Evolutionary conservation across 23 tunicate species (phyloP).

Genomic region (Botrylloides violaceus): DNA sequence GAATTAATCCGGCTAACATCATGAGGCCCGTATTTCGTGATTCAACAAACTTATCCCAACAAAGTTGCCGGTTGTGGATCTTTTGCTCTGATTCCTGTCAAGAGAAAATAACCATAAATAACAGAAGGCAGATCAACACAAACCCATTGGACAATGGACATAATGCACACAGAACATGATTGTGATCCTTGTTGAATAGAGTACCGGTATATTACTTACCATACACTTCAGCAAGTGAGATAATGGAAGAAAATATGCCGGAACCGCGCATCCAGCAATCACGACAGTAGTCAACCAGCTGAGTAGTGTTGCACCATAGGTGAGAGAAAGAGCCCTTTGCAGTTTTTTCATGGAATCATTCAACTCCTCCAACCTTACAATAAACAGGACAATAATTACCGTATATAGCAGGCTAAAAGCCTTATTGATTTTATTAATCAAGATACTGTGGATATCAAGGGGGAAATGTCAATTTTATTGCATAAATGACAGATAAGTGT

Average conservation of each 20-base stretch:
- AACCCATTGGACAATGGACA: too few relatives aligned
- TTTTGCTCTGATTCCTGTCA: not conserved
- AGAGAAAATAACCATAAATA: not conserved
- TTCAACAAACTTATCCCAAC: conserved; percentile 50
- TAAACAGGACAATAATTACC: conserved; percentile 2
- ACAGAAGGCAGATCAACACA: too few relatives aligned
- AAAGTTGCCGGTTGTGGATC: conserved; percentile 6
- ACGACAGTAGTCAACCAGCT: not conserved
- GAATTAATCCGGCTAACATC: conserved; percentile 32
- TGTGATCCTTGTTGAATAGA: too few relatives aligned
- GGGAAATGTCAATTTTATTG: too few relatives aligned
- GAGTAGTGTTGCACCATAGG: not conserved
- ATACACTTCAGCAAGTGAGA: not conserved
- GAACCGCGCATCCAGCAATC: not conserved
- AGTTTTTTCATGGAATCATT: not conserved
- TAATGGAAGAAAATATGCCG: conserved; percentile 5
- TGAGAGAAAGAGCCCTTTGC: not conserved
- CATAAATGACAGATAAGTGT: too few relatives aligned
- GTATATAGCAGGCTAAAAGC: too few relatives aligned
- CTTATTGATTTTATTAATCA: too few relatives aligned
- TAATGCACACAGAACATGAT: not conserved
- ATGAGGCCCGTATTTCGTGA: conserved; percentile 28
- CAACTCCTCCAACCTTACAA: not conserved
- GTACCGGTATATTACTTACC: too few relatives aligned
- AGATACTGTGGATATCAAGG: too few relatives aligned